Percentiles rank a stretch among this genome's conserved stretches.
These are phyloP conservation scores for Hemitrygon akajei DNA, from an alignment of 2,797 vertebrate species.

Conservation along the genomic window DNA sequence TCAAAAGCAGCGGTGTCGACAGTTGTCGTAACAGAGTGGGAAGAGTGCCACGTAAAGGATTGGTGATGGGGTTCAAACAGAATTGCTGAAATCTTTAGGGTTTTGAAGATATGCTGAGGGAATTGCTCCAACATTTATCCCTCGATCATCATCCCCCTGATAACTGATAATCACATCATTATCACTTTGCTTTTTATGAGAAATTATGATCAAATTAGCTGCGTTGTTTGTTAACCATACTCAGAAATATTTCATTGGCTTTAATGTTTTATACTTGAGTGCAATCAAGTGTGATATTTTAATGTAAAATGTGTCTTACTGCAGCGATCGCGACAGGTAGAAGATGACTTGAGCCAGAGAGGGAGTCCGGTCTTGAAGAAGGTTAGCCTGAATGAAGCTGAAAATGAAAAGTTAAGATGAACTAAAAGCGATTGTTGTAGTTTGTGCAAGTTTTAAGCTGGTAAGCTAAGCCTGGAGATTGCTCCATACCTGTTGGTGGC, in stretches of 20 bases:
- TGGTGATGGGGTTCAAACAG: neutral
- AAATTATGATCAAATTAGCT: neutral
- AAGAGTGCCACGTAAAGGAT: neutral
- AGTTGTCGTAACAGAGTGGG: no score
- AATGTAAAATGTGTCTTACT: neutral
- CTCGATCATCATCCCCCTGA: neutral
- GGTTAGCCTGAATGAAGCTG: constrained; percentile 53
- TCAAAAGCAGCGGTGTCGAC: no score
- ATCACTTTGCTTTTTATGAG: neutral
- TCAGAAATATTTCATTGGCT: neutral
- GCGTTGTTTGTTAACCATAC: neutral
- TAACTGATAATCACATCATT: neutral
- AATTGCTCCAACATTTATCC: neutral
- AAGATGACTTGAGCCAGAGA: constrained; percentile 74
- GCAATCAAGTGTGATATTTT: neutral
- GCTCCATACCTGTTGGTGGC: neutral
- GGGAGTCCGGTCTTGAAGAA: constrained; percentile 82
- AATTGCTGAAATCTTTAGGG: no score
- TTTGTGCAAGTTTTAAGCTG: neutral
- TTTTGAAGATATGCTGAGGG: neutral
- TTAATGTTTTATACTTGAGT: neutral
- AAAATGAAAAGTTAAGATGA: neutral
- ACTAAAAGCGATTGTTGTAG: neutral
- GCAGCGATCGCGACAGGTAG: constrained; percentile 69
- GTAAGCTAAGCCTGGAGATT: neutral